These are phyloP conservation scores for Oeneis ivallda DNA, from an alignment of 2,888 invertebrate species.

Conservation along the genomic window DNA sequence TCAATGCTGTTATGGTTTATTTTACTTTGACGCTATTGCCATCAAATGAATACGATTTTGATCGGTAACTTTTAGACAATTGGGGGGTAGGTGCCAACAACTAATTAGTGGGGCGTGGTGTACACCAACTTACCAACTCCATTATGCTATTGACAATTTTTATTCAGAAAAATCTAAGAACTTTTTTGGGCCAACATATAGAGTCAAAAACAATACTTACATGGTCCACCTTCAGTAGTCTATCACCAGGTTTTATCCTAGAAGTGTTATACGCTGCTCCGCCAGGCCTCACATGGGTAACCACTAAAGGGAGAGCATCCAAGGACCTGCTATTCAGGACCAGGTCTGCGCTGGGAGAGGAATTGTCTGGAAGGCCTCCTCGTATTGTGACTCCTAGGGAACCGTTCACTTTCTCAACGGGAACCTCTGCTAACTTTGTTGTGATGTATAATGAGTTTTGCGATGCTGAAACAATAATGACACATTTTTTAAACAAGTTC, in stretches of 20 bases:
- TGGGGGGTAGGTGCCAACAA: no score
- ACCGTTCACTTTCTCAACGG: conserved; percentile 89
- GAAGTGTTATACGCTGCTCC: conserved; percentile 96
- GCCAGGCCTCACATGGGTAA: conserved; percentile 93
- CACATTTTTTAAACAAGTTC: neutral
- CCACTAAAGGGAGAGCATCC: conserved; percentile 88
- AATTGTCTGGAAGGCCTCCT: conserved; percentile 85
- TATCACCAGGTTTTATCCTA: conserved; percentile 94
- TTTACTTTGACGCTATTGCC: no score
- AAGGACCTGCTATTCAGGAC: conserved; percentile 81
- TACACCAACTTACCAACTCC: no score
- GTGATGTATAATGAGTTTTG: conserved; percentile 88
- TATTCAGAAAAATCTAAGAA: no score
- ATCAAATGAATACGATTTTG: no score
- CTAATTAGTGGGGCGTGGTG: no score
- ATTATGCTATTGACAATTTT: no score
- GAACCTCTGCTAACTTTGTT: conserved; percentile 89
- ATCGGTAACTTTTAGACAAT: no score
- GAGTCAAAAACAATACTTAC: conserved; percentile 78
- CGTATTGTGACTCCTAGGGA: conserved; percentile 95
- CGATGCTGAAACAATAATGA: conserved; percentile 69
- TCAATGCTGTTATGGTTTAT: no score
- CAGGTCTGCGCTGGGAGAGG: conserved; percentile 81
- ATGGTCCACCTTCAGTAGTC: conserved; percentile 92
- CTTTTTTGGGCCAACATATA: no score